phyloP scores from a whole-genome alignment of 2,113 vertebrate species.

The Terrapene triunguis region DNA sequence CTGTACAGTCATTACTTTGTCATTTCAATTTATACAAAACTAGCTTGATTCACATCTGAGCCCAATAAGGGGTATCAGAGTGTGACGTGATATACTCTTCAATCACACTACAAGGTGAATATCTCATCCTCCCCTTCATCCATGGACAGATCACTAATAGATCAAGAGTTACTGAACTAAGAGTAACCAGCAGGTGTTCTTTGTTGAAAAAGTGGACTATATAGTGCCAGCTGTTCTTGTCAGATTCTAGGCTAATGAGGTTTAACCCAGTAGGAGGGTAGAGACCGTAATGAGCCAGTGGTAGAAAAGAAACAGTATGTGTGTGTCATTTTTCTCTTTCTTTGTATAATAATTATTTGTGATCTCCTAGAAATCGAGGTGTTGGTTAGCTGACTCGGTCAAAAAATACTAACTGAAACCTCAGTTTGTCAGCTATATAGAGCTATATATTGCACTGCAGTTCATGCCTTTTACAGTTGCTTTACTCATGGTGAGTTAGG shows the following conservation, averaged over 20 bases:
- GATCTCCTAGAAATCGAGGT: background rate
- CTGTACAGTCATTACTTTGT: background rate
- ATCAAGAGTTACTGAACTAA: background rate
- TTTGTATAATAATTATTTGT: background rate
- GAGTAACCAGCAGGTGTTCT: background rate
- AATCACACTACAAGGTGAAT: background rate
- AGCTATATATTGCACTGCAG: background rate
- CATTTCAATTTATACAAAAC: background rate
- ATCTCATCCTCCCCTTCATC: background rate
- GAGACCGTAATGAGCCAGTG: background rate
- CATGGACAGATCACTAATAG: background rate
- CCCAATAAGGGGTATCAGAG: background rate
- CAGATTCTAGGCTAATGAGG: background rate
- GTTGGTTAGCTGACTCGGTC: background rate
- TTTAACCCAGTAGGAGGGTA: background rate
- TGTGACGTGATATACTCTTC: background rate
- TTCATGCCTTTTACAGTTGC: background rate
- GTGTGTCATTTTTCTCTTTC: background rate
- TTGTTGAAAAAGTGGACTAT: background rate
- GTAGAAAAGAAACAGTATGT: background rate
- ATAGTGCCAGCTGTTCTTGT: background rate
- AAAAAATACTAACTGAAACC: background rate
- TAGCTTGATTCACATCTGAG: background rate
- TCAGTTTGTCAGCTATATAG: background rate
- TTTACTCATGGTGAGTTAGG: background rate